These are phyloP conservation scores for Mesopsocus fuscifrons DNA, from an alignment of 2,888 invertebrate genomes.

Conservation along the genomic window DNA sequence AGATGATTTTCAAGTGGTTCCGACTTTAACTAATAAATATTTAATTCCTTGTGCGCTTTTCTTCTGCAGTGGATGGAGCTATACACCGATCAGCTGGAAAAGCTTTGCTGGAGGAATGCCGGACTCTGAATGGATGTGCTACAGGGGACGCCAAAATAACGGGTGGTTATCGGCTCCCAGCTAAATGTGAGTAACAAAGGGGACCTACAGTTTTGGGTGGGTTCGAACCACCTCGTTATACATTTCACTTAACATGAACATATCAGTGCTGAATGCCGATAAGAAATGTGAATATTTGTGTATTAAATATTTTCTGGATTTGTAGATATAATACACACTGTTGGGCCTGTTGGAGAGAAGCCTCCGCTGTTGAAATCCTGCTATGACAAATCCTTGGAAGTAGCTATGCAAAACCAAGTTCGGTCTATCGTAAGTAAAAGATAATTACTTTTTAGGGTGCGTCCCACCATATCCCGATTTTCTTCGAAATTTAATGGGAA, in stretches of 20 bases:
- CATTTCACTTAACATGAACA: too few relatives aligned
- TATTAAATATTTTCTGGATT: constrained; percentile 16
- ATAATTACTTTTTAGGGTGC: not conserved
- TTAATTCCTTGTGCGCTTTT: too few relatives aligned
- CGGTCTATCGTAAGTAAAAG: constrained; percentile 33
- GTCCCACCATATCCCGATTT: not conserved
- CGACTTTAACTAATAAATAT: too few relatives aligned
- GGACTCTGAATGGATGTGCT: constrained; percentile 47
- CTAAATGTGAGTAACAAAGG: constrained; percentile 51
- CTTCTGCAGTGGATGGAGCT: constrained; percentile 70
- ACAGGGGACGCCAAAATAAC: constrained; percentile 75
- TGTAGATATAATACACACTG: constrained; percentile 76
- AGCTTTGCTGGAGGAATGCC: constrained; percentile 47
- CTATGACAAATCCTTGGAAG: constrained; percentile 44
- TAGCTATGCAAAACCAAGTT: constrained; percentile 35
- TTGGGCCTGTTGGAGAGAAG: constrained; percentile 63
- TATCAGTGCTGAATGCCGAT: too few relatives aligned
- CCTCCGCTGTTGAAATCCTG: constrained; percentile 41
- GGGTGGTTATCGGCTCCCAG: constrained; percentile 61
- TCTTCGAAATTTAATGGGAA: not conserved
- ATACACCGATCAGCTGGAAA: constrained; percentile 68
- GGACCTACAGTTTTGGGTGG: too few relatives aligned
- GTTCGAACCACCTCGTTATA: too few relatives aligned
- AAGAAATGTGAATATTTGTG: constrained; percentile 10
- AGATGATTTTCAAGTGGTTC: too few relatives aligned